These are phyloP conservation scores for Nansenia antarctica DNA, from an alignment of 2,113 vertebrate species.

Conservation along the genomic window DNA sequence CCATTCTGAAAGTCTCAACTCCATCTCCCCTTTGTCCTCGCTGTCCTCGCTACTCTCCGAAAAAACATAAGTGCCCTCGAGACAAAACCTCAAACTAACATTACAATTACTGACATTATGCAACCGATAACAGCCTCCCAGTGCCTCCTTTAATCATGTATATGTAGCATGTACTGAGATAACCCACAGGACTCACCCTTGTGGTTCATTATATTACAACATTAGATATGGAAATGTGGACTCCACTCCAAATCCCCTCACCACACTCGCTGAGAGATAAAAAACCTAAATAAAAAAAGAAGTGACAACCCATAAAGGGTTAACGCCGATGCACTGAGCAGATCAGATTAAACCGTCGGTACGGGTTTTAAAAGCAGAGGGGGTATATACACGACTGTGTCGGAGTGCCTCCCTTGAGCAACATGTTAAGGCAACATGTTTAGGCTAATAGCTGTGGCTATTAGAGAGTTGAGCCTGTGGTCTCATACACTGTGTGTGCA, in stretches of 20 bases:
- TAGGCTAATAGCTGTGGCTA: too few relatives aligned
- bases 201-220: slow-evolving; percentile 35
- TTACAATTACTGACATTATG: slow-evolving; percentile 57
- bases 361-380: too few relatives aligned
- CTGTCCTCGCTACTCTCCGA: too few relatives aligned
- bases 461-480: slow-evolving; percentile 12
- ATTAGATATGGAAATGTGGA: slow-evolving; percentile 28
- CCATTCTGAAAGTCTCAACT: slow-evolving; percentile 44
- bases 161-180: slow-evolving; percentile 38
- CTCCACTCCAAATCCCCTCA: slow-evolving; percentile 21
- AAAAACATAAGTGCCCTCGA: slow-evolving; percentile 51
- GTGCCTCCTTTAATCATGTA: slow-evolving; percentile 58
- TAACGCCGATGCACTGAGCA: slow-evolving; percentile 43
- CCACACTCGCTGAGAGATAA: slow-evolving; percentile 18
- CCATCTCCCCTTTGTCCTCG: slow-evolving; percentile 46
- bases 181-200: slow-evolving; percentile 38
- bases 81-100: slow-evolving; percentile 60
- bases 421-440: slow-evolving; percentile 28
- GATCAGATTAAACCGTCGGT: too few relatives aligned
- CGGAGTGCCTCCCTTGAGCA: slow-evolving; percentile 15
- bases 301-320: slow-evolving; percentile 38
- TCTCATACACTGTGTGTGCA: slow-evolving; percentile 16
- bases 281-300: too few relatives aligned
- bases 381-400: too few relatives aligned
- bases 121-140: slow-evolving; percentile 50